phyloP scores from a whole-genome alignment of 2,888 invertebrate species.

The Keiferia lycopersicella region DNA sequence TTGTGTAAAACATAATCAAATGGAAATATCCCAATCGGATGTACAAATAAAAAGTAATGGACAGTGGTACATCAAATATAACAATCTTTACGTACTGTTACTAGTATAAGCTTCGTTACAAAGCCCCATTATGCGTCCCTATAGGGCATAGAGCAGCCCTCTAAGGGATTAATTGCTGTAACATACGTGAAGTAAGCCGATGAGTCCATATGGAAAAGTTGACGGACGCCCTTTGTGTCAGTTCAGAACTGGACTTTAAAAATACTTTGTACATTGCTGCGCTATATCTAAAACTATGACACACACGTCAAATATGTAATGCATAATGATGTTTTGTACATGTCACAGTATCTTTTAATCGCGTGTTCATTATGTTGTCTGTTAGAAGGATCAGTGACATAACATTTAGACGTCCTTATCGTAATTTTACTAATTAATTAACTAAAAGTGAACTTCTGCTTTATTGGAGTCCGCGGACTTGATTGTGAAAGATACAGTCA shows the following conservation, averaged over 20 bases:
- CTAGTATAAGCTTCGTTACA: slow-evolving; percentile 4
- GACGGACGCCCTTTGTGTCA: slow-evolving; percentile 34
- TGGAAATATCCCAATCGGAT: too few relatives aligned
- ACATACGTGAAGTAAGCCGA: slow-evolving; percentile 36
- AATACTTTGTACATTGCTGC: not conserved
- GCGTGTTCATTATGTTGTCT: not conserved
- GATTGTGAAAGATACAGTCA: too few relatives aligned
- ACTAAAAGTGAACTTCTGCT: too few relatives aligned
- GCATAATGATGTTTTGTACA: not conserved
- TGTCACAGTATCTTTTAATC: not conserved
- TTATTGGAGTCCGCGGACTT: too few relatives aligned
- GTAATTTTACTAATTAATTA: too few relatives aligned
- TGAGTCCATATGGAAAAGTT: slow-evolving; percentile 59
- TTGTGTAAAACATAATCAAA: too few relatives aligned
- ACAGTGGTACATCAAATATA: not conserved
- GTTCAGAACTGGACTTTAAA: not conserved
- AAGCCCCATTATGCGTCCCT: not conserved
- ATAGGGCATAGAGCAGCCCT: slow-evolving; percentile 8
- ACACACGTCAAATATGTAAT: not conserved
- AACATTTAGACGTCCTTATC: too few relatives aligned
- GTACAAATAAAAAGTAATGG: not conserved
- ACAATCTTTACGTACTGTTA: not conserved
- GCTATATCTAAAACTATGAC: not conserved
- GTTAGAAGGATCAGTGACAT: too few relatives aligned
- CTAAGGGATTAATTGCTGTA: slow-evolving; percentile 44